A percentile compares a stretch with the other conserved stretches of the same genome.
Evolutionary conservation across 2,113 vertebrate genomes (phyloP).

Genomic region (Clinocottus analis): DNA sequence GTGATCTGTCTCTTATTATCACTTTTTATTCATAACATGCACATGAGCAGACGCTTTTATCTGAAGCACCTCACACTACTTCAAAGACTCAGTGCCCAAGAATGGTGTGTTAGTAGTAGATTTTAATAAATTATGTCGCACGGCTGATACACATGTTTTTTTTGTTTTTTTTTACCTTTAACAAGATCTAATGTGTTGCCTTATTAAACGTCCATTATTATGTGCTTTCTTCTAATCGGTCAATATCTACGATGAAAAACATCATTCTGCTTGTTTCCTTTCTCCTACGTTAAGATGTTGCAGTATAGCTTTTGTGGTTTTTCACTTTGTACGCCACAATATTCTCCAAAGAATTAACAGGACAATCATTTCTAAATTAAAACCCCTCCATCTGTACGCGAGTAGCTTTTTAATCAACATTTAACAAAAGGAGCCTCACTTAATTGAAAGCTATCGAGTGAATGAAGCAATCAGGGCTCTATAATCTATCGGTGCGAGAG

Average conservation of each 20-base stretch:
- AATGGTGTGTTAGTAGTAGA: conserved; percentile 2
- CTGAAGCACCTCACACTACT: conserved; percentile 2
- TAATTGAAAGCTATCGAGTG: not conserved
- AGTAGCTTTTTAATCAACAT: not conserved
- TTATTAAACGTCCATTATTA: not conserved
- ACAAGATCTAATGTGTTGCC: not conserved
- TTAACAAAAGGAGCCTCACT: not conserved
- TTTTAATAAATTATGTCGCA: not conserved
- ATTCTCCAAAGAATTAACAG: not conserved
- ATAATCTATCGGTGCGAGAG: not conserved
- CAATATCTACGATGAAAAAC: not conserved
- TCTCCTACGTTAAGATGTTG: not conserved
- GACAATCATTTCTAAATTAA: not conserved
- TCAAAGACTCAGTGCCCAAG: conserved; percentile 3
- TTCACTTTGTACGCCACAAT: not conserved
- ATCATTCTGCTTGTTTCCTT: too few species aligned
- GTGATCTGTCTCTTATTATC: conserved; percentile 38
- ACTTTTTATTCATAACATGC: conserved; percentile 42
- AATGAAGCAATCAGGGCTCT: not conserved
- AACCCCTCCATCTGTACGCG: not conserved
- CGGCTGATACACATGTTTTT: not conserved
- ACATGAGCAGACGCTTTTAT: conserved; percentile 47
- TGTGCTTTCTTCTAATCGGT: not conserved
- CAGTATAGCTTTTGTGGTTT: not conserved
- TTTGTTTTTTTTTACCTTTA: not conserved